Evolutionary conservation across 2,888 invertebrate species (phyloP).

Genomic region (Lithophane ornitopus): DNA sequence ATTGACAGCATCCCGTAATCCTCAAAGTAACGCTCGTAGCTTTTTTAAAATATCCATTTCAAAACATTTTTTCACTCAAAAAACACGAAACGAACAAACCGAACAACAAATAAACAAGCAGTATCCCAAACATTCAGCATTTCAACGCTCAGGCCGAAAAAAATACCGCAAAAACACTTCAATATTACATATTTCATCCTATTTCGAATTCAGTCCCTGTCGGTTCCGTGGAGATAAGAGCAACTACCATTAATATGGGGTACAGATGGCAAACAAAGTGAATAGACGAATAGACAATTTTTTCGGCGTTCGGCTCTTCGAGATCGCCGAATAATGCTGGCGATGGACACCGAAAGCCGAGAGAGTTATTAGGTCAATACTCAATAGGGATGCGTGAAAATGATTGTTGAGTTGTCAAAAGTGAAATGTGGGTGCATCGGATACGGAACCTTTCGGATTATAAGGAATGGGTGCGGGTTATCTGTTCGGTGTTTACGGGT

Average conservation of each 20-base stretch:
- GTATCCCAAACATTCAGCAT: slow-evolving; percentile 56
- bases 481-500: slow-evolving; percentile 29
- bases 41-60: slow-evolving; percentile 55
- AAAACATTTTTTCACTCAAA: slow-evolving; percentile 47
- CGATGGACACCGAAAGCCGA: slow-evolving; percentile 56
- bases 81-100: slow-evolving; percentile 48
- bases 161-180: slow-evolving; percentile 62
- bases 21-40: slow-evolving; percentile 43
- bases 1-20: slow-evolving; percentile 1
- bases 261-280: slow-evolving; percentile 74
- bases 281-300: slow-evolving; percentile 74
- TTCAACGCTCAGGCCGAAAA: slow-evolving; percentile 58
- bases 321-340: slow-evolving; percentile 56
- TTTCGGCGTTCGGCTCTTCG: slow-evolving; percentile 73
- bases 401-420: slow-evolving; percentile 68
- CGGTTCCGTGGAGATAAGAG: slow-evolving; percentile 73
- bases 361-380: slow-evolving; percentile 70
- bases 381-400: slow-evolving; percentile 68
- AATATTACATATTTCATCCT: slow-evolving; percentile 66
- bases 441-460: slow-evolving; percentile 45
- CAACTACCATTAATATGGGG: slow-evolving; percentile 76
- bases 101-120: slow-evolving; percentile 59
- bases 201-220: slow-evolving; percentile 73
- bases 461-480: slow-evolving; percentile 37
- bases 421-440: slow-evolving; percentile 56